Evolutionary conservation across 2,113 vertebrate species (phyloP), one percentile per base, ranked within the genome.

Genomic region (Platichthys flesus): DNA sequence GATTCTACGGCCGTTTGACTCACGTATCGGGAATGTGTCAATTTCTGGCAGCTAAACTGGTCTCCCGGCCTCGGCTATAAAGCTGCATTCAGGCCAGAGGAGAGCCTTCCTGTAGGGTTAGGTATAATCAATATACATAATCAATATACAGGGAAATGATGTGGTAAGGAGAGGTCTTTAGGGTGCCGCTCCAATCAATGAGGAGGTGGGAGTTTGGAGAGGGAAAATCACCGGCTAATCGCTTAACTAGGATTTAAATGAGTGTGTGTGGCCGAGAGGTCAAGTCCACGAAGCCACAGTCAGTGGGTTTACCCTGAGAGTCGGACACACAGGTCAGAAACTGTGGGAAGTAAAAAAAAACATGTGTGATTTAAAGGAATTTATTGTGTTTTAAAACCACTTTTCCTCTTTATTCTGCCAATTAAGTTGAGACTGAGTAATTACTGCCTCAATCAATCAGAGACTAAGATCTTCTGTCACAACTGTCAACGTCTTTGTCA

Each of bases 71-170:
- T 57, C 61, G 62, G 59, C 76, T 82, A 76, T 86, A 82, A 84
- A 59, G 49, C 76, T 64, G 69, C 23, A 4, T 62, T 47, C 72
- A 76, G 71, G 84, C 10, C 72, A 45, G 52, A 42, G 75, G 63
- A 72, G 56, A 70, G 65, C 68, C 66, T 51, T 90, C 85, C 87
- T 85, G 88, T 86, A 90, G 86, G 73, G 87, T 84, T 85, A 89
- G 81, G 78, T 83, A 66, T 89, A 82, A 94, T 94, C 92, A 90
- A 94, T 94, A 93, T 88, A 92, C 91, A 90, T 93, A 88, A 93
- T 95, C 91, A 90, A 93, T 94, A 93, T 92, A 94, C 90, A 90
- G 87, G 90, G 89, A 93, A 94, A 94, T 94, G 24, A 92, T 92
- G 91, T 87, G 79, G 80, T 93, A 90, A 92, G 85, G 84, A 83